Evolutionary conservation across 2,888 invertebrate species (phyloP).

Genomic region (Metalampra italica): DNA sequence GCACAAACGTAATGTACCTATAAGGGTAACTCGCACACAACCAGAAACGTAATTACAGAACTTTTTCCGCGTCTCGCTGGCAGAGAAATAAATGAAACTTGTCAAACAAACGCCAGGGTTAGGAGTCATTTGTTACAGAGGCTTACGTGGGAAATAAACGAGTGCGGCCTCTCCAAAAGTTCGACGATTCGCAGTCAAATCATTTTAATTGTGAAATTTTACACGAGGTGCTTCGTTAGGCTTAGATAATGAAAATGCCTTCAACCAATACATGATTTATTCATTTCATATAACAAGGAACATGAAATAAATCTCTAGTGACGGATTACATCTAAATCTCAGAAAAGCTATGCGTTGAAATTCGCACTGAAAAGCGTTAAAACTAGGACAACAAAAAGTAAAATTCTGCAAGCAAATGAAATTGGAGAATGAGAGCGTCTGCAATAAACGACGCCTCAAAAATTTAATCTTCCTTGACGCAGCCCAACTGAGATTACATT

Average conservation of each 20-base stretch:
- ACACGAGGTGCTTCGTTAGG: too few relatives aligned
- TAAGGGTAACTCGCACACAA: not conserved
- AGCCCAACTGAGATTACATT: slow-evolving; percentile 44
- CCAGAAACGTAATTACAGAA: slow-evolving; percentile 40
- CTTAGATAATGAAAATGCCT: too few relatives aligned
- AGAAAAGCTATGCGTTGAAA: not conserved
- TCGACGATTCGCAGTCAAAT: too few relatives aligned
- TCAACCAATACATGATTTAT: too few relatives aligned
- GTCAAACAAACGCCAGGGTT: slow-evolving; percentile 19
- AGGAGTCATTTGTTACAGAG: slow-evolving; percentile 19
- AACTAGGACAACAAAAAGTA: slow-evolving; percentile 8
- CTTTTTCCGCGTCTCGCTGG: slow-evolving; percentile 25
- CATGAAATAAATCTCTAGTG: too few relatives aligned
- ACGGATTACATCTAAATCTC: too few relatives aligned
- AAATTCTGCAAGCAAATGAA: slow-evolving; percentile 35
- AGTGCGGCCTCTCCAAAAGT: not conserved
- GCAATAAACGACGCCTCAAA: slow-evolving; percentile 42
- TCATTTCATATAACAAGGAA: too few relatives aligned
- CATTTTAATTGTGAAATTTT: too few relatives aligned
- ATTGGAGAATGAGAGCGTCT: slow-evolving; percentile 38
- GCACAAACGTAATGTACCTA: not conserved
- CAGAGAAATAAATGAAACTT: slow-evolving; percentile 36
- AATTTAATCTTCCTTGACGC: slow-evolving; percentile 43
- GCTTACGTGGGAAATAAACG: not conserved
- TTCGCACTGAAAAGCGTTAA: not conserved